Evolutionary conservation across 2,888 invertebrate species (phyloP).

Genomic region (Epirrhoe alternata): DNA sequence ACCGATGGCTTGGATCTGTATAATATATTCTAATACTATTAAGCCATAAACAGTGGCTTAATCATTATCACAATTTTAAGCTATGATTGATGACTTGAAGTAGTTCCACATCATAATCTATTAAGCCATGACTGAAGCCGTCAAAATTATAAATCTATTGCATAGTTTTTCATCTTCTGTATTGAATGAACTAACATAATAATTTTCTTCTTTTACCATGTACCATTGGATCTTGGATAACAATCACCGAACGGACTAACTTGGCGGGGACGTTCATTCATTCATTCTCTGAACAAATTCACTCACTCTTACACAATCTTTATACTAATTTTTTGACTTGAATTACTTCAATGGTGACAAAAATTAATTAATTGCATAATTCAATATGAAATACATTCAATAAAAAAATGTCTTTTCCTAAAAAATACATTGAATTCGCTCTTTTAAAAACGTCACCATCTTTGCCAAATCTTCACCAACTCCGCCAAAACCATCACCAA

Average conservation of each 20-base stretch:
- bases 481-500: neutral
- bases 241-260: conserved; percentile 33
- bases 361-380: neutral
- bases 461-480: neutral
- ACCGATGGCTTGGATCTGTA: too few species aligned
- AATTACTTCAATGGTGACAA: neutral
- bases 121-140: too few species aligned
- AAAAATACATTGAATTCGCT: neutral
- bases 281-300: neutral
- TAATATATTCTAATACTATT: too few species aligned
- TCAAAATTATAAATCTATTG: neutral
- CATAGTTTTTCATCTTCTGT: neutral
- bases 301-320: neutral
- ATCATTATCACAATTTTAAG: too few species aligned
- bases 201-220: conserved; percentile 48
- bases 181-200: conserved; percentile 36
- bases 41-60: too few species aligned
- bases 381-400: too few species aligned
- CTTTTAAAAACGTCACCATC: conserved; percentile 12
- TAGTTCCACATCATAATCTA: too few species aligned
- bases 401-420: neutral
- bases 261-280: conserved; percentile 1
- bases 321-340: too few species aligned
- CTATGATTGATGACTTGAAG: too few species aligned
- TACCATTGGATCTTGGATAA: conserved; percentile 42